Evolutionary conservation across 2,113 vertebrate species (phyloP).

Genomic region (Sceloporus undulatus): DNA sequence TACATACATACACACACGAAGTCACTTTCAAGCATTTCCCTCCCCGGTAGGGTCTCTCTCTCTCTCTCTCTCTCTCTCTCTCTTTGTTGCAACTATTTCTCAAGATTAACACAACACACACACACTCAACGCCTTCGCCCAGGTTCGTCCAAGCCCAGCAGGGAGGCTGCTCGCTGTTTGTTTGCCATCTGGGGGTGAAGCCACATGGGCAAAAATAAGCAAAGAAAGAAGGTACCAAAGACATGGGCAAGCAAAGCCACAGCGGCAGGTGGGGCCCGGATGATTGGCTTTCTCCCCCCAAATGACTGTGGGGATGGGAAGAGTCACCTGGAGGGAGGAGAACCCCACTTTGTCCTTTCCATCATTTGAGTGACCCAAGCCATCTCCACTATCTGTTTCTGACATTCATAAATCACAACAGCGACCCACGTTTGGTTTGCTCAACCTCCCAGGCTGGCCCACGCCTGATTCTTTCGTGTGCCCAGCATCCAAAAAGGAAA

Average conservation of each 20-base stretch:
- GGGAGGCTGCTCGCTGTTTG: background rate
- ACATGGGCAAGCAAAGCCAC: constrained; percentile 28
- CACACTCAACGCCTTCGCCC: too few species aligned
- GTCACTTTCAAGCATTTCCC: too few species aligned
- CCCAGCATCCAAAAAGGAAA: background rate
- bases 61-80: too few species aligned
- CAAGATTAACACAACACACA: too few species aligned
- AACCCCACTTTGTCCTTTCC: constrained; percentile 2
- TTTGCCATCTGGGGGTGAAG: constrained; percentile 15
- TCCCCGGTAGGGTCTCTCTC: too few species aligned
- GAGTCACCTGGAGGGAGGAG: background rate
- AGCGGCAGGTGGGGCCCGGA: constrained; percentile 15
- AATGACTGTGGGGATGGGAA: background rate
- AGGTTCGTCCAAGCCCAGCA: too few species aligned
- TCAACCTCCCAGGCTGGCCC: constrained; percentile 1
- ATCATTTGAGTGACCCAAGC: constrained; percentile 14
- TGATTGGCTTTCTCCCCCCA: background rate
- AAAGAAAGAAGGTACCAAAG: constrained; percentile 41
- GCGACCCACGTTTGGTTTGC: constrained; percentile 1
- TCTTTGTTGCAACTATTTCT: too few species aligned
- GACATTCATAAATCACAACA: constrained; percentile 6
- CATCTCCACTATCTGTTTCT: background rate
- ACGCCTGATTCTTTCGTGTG: constrained; percentile 8
- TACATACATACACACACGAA: too few species aligned
- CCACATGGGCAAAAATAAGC: constrained; percentile 17